phyloP scores from a whole-genome alignment of 2,888 invertebrate genomes.

The Cosmopolites sordidus region DNA sequence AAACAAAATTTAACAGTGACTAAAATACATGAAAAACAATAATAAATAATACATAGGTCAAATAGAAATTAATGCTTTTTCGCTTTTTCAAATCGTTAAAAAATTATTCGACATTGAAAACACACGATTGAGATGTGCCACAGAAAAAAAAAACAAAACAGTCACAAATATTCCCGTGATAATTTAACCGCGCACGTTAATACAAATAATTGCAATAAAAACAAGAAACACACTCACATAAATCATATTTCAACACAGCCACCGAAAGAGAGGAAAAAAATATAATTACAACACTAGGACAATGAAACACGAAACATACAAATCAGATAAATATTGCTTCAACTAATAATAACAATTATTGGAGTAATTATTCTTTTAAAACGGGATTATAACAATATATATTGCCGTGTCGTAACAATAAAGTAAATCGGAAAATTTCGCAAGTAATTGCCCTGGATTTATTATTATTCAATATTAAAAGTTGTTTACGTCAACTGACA shows the following conservation, averaged over 20 bases:
- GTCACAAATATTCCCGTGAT: too few relatives aligned
- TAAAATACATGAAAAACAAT: too few relatives aligned
- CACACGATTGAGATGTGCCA: too few relatives aligned
- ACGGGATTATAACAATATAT: conserved; percentile 23
- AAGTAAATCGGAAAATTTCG: conserved; percentile 23
- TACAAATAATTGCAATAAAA: too few relatives aligned
- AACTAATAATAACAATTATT: conserved; percentile 24
- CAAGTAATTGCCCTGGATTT: conserved; percentile 20
- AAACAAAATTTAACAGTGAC: too few relatives aligned
- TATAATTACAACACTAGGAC: neutral
- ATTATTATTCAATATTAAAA: conserved; percentile 25
- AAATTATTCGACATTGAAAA: too few relatives aligned
- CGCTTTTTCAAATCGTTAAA: too few relatives aligned
- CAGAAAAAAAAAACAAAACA: too few relatives aligned
- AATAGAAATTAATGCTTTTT: too few relatives aligned
- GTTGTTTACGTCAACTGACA: conserved; percentile 13
- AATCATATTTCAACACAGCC: neutral
- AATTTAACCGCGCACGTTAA: too few relatives aligned
- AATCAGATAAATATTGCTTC: conserved; percentile 25
- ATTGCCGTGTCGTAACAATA: conserved; percentile 21
- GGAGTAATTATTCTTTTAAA: conserved; percentile 24
- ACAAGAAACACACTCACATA: neutral
- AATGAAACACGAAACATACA: conserved; percentile 11
- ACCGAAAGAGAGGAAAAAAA: neutral
- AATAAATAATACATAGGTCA: too few relatives aligned